These are phyloP conservation scores for Onthophagus taurus DNA, from an alignment of 1,140 invertebrate genomes.

Conservation along the genomic window DNA sequence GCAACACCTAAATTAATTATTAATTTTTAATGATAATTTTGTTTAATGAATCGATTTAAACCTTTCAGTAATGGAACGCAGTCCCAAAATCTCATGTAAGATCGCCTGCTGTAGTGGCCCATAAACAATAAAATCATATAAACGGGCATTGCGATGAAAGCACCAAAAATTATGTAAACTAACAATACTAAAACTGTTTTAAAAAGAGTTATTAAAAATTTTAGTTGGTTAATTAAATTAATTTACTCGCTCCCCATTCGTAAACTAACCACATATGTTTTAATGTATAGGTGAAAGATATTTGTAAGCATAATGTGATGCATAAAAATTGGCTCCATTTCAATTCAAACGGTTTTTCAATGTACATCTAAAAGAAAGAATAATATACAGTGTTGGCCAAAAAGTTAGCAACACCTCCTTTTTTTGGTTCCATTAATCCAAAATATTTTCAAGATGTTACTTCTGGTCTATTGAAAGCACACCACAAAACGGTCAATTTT, in stretches of 20 bases:
- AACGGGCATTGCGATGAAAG: constrained; percentile 8
- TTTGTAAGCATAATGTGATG: constrained; percentile 9
- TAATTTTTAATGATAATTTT: not conserved
- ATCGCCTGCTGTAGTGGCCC: constrained; percentile 4
- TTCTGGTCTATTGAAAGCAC: not conserved
- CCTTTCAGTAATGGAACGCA: constrained; percentile 8
- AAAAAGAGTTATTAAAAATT: not conserved
- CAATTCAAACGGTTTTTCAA: constrained; percentile 4
- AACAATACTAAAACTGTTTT: not conserved
- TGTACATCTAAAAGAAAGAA: not conserved
- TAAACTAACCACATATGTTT: not conserved
- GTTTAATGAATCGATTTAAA: not conserved
- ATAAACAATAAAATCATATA: constrained; percentile 11
- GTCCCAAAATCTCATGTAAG: constrained; percentile 7
- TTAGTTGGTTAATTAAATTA: not conserved
- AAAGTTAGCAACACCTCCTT: not conserved
- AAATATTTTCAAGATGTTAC: not conserved
- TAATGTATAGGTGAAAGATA: not conserved
- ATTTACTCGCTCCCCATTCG: constrained; percentile 1
- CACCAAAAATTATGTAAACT: constrained; percentile 3
- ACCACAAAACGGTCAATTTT: too few relatives aligned
- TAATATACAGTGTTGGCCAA: not conserved
- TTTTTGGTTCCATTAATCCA: not conserved
- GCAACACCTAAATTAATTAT: constrained; percentile 1
- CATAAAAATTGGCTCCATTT: constrained; percentile 10